phyloP scores from a whole-genome alignment of 53 echinoderm and acorn worm genomes.

The Apostichopus leukothele region DNA sequence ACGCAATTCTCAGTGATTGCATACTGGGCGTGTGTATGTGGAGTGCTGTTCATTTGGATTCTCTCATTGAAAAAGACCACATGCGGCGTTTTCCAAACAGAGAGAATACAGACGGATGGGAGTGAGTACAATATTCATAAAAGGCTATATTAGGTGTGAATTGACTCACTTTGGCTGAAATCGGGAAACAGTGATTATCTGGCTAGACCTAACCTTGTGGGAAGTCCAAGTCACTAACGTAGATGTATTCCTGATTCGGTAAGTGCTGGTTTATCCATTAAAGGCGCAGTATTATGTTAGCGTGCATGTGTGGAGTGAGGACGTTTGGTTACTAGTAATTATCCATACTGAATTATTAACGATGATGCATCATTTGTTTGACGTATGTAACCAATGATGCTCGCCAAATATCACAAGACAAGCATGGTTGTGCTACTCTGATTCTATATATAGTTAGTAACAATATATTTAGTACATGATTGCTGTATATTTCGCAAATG shows the following conservation, averaged over 20 bases:
- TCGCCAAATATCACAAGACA: no score
- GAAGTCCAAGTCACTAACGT: not conserved
- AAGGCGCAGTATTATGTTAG: not conserved
- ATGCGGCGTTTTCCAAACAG: not conserved
- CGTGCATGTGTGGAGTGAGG: no score
- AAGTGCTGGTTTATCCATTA: not conserved
- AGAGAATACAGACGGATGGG: not conserved
- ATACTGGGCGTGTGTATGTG: not conserved
- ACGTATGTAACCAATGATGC: not conserved
- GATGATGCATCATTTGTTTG: not conserved
- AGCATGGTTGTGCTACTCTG: no score
- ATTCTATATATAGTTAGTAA: no score
- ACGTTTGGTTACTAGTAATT: not conserved
- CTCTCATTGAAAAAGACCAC: not conserved
- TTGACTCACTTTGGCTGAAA: constrained; percentile 2
- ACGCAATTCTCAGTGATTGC: not conserved
- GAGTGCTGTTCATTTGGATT: not conserved
- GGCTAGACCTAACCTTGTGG: not conserved
- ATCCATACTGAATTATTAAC: not conserved
- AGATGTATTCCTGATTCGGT: not conserved
- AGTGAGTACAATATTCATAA: constrained; percentile 24
- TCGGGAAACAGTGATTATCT: constrained; percentile 17
- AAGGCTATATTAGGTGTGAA: constrained; percentile 10
- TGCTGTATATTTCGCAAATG: no score
- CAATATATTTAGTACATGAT: no score